phyloP scores from a whole-genome alignment of 2,797 vertebrate species.

The Sebastes kiyomatsui region DNA sequence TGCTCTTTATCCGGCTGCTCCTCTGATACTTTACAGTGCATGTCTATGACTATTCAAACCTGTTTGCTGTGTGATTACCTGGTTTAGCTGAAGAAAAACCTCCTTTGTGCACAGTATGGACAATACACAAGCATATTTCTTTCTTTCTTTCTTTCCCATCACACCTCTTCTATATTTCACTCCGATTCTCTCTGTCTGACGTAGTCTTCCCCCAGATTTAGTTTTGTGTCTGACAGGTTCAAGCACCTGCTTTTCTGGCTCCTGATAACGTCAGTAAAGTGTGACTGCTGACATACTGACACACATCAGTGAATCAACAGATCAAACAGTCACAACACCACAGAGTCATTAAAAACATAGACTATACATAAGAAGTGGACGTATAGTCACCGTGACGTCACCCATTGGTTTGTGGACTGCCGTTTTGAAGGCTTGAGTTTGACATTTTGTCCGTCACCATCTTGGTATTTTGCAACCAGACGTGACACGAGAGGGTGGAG shows the following conservation, averaged over 20 bases:
- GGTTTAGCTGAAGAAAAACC: neutral
- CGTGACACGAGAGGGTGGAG: too few species aligned
- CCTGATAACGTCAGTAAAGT: constrained; percentile 18
- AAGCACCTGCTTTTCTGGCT: neutral
- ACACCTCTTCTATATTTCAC: neutral
- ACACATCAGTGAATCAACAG: constrained; percentile 12
- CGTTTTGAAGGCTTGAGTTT: too few species aligned
- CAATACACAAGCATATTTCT: neutral
- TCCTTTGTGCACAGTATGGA: neutral
- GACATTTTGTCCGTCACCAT: too few species aligned
- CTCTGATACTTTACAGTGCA: neutral
- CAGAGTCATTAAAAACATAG: neutral
- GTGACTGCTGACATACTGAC: constrained; percentile 34
- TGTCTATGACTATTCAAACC: constrained; percentile 33
- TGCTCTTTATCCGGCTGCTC: constrained; percentile 48
- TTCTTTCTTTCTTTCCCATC: neutral
- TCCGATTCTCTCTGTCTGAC: neutral
- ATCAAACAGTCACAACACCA: neutral
- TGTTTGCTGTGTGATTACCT: constrained; percentile 50
- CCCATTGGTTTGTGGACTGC: too few species aligned
- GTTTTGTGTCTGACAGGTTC: constrained; percentile 29
- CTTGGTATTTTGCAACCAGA: too few species aligned
- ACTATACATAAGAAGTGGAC: neutral
- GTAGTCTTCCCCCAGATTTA: neutral
- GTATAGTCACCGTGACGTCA: too few species aligned